Percentiles rank a stretch among this genome's conserved stretches.
Evolutionary conservation across 1,140 invertebrate species (phyloP).

Genomic region (Zeugodacus cucurbitae): DNA sequence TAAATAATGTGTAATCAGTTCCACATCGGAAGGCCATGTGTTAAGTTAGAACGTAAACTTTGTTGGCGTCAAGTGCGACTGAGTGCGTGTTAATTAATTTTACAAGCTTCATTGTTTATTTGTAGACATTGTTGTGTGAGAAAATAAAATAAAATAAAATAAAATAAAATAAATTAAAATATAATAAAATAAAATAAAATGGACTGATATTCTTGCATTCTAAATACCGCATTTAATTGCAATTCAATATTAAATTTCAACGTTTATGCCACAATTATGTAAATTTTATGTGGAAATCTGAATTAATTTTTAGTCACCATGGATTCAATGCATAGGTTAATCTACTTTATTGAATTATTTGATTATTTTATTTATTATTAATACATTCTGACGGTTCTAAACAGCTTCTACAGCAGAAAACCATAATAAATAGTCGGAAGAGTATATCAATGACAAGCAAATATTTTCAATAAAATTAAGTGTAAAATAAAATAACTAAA

Average conservation of each 20-base stretch:
- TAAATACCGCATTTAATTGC: neutral
- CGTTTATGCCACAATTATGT: neutral
- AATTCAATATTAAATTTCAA: neutral
- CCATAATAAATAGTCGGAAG: no score
- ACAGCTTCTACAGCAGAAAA: no score
- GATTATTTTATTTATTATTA: neutral
- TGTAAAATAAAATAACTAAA: neutral
- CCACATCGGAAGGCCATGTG: neutral
- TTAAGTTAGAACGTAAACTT: neutral
- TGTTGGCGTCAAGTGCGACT: neutral
- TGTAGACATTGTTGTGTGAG: neutral
- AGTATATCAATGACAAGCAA: neutral
- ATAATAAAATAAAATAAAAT: no score
- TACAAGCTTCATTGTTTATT: neutral
- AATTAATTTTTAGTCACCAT: no score
- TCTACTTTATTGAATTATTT: neutral
- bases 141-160: no score
- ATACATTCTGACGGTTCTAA: no score
- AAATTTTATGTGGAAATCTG: neutral
- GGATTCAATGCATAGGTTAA: neutral
- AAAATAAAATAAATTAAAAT: no score
- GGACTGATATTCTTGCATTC: no score
- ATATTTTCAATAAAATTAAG: neutral
- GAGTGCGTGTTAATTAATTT: neutral
- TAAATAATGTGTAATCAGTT: neutral